Conservation (phyloP, 2,113 vertebrate species). For the Pogonocichla stellata region DNA sequence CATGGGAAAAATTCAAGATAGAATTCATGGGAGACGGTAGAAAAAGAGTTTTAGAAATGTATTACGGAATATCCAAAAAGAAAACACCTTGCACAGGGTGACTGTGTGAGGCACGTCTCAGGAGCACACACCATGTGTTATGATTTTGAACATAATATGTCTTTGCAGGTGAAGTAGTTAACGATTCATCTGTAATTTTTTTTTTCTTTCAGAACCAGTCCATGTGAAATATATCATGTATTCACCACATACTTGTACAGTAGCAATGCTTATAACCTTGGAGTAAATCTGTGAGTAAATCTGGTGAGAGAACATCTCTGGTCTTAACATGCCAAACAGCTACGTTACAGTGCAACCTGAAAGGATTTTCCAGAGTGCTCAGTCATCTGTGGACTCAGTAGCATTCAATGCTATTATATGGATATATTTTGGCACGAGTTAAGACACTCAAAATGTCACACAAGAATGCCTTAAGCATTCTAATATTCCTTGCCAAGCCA, state of each 20-base stretch:
- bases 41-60: neutral
- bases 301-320: neutral
- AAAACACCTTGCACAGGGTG: neutral
- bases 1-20: neutral
- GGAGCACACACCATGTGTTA: fast-evolving
- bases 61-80: neutral
- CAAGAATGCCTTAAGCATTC: neutral
- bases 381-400: neutral
- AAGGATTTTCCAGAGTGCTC: neutral
- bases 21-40: neutral
- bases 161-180: neutral
- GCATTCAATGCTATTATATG: neutral
- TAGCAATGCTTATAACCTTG: neutral
- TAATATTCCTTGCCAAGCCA: neutral
- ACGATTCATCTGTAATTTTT: neutral
- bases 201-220: neutral
- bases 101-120: neutral
- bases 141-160: fast-evolving
- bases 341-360: neutral
- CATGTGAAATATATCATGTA: neutral
- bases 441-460: neutral
- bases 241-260: neutral
- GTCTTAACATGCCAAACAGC: neutral
- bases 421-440: neutral
- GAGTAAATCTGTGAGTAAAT: too few species aligned